These are phyloP conservation scores for Oncorhynchus masou DNA, from an alignment of 2,113 vertebrate genomes.

Conservation along the genomic window DNA sequence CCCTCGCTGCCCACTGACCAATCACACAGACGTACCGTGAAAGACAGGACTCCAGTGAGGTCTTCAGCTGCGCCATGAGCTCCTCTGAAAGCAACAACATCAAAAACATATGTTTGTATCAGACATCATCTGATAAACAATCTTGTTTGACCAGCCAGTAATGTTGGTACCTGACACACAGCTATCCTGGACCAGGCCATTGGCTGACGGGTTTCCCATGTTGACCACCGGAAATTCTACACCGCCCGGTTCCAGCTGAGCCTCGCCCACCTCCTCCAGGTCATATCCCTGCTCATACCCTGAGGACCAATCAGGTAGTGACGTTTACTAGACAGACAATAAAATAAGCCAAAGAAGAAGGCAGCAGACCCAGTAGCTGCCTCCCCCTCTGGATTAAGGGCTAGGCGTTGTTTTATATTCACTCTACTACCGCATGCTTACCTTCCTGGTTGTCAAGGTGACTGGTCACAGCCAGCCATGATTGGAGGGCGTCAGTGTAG, in stretches of 20 bases:
- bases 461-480: constrained; percentile 77
- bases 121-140: too few relatives aligned
- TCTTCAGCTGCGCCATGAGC: constrained; percentile 83
- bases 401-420: neutral
- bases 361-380: neutral
- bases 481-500: constrained; percentile 71
- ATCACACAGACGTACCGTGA: constrained; percentile 76
- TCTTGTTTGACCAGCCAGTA: too few relatives aligned
- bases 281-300: constrained; percentile 15
- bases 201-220: neutral
- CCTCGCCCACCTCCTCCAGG: neutral
- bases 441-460: constrained; percentile 53
- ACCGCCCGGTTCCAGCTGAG: neutral
- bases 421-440: constrained; percentile 3
- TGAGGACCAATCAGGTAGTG: neutral
- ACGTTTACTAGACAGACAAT: too few relatives aligned
- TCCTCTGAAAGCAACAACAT: constrained; percentile 70
- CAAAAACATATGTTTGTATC: too few relatives aligned
- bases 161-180: constrained; percentile 26
- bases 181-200: neutral
- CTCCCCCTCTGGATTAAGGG: neutral
- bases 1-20: constrained; percentile 11
- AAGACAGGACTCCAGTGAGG: constrained; percentile 89
- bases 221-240: constrained; percentile 17
- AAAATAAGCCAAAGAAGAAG: neutral